Base-by-base conservation (phyloP, 2,888 invertebrate genomes). In the Abrostola tripartita region DNA sequence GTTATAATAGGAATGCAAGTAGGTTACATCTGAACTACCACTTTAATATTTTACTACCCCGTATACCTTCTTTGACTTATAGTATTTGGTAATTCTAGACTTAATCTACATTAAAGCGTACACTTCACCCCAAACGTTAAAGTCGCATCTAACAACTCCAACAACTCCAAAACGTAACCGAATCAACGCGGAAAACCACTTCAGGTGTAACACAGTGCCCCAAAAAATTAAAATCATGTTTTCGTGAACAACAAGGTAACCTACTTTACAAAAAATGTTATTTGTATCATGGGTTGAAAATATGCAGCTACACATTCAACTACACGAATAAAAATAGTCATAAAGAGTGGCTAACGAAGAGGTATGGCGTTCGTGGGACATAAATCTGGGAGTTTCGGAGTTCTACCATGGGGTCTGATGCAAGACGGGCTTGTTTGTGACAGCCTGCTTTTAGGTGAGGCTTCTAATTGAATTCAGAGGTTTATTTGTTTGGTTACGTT, bases 321-420 rank as follows among this genome's bases (percentile, higher is more conserved):
- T 36, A 44, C 49, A 49, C 37, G 59, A 60, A 73, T 73, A 61
- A 65, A 65, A 57, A 57, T 53, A 52, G 61, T 59, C 50, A 65
- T 67, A 64, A 65, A 72, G 44, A 64, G 36, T 52, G 51, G 37
- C 49, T 61, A 65, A 76, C 57, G 54, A 64, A 65, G 70, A 76
- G 40, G 56, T 56, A 73, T 61, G 36, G 44, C n/a, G 61, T 65
- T 38, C 38, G 38, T 55, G 44, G 47, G 35, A 24, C 35, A 64
- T 76, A 68, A 67, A 73, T 72, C 52, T 61, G 36, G 11, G 10
- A 61, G 47, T 58, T 67, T 61, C 44, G 5, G 41, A 12, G 51
- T 40, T 14, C 5, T 38, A 42, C 12, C 47, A 14, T 40, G 47
- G 36, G 6, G 14, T 47, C 10, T 7, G 37, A 12, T 50, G 37